A percentile compares a stretch with the other conserved stretches of the same genome.
These are phyloP conservation scores for Notodonta ziczac DNA, from an alignment of 2,888 invertebrate genomes.

Conservation along the genomic window DNA sequence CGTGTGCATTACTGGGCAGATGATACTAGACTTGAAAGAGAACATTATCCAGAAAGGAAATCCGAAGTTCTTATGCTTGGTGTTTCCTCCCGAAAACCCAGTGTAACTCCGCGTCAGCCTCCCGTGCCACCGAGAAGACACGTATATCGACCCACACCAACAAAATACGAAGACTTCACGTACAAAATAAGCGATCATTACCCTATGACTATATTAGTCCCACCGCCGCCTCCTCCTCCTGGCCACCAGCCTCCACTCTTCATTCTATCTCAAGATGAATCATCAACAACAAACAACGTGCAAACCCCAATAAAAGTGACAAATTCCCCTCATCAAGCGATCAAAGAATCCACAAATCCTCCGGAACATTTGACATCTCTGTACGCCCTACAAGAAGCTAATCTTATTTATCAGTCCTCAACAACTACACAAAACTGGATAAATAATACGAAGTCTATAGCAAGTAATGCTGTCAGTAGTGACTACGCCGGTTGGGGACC, in stretches of 20 bases:
- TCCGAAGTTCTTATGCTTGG: constrained; percentile 89
- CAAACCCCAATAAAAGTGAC: constrained; percentile 44
- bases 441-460: constrained; percentile 58
- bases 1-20: constrained; percentile 92
- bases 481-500: constrained; percentile 82
- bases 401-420: constrained; percentile 87
- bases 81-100: constrained; percentile 88
- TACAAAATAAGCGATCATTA: constrained; percentile 81
- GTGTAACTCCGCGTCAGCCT: constrained; percentile 79
- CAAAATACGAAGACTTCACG: constrained; percentile 79
- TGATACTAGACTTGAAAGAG: constrained; percentile 84
- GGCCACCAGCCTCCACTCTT: constrained; percentile 68
- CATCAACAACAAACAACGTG: constrained; percentile 33
- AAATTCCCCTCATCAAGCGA: constrained; percentile 43
- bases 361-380: constrained; percentile 64
- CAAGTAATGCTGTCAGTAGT: constrained; percentile 66
- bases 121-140: constrained; percentile 52
- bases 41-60: constrained; percentile 84
- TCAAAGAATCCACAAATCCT: constrained; percentile 48
- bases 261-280: constrained; percentile 58
- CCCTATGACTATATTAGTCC: constrained; percentile 88
- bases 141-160: constrained; percentile 51
- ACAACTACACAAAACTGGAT: constrained; percentile 79
- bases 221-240: constrained; percentile 86
- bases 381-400: constrained; percentile 85